Evolutionary conservation across 1,140 invertebrate genomes (phyloP).

Genomic region (Trypoxylus dichotomus): DNA sequence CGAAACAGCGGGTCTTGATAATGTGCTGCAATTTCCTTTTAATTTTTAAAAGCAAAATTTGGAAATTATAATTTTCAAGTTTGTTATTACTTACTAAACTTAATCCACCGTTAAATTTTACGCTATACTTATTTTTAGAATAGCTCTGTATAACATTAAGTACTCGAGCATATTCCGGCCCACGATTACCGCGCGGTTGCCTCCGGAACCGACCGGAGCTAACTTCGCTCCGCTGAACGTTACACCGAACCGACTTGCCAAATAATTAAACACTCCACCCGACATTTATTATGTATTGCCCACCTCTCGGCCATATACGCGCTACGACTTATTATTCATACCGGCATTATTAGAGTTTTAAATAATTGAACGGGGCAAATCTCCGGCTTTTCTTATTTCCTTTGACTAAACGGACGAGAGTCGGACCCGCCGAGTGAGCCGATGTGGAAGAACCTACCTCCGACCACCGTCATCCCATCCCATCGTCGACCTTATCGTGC

Average conservation of each 20-base stretch:
- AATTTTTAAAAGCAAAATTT: no score
- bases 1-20: no score
- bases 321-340: background rate
- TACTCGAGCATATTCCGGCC: background rate
- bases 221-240: background rate
- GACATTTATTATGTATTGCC: conserved; percentile 6
- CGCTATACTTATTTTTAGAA: no score
- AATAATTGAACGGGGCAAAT: conserved; percentile 1
- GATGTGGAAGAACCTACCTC: background rate
- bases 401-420: background rate
- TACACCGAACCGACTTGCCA: background rate
- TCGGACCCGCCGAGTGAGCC: background rate
- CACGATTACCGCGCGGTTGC: background rate
- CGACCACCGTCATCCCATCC: background rate
- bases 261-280: conserved; percentile 6
- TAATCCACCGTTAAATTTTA: no score
- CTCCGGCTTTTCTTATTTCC: conserved; percentile 5
- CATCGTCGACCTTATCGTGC: background rate
- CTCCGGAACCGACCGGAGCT: background rate
- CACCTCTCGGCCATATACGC: background rate
- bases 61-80: no score
- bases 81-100: no score
- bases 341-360: conserved; percentile 2
- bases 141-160: background rate
- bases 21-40: no score